Base-by-base conservation (phyloP, 1,140 invertebrate species). In the Riptortus pedestris region DNA sequence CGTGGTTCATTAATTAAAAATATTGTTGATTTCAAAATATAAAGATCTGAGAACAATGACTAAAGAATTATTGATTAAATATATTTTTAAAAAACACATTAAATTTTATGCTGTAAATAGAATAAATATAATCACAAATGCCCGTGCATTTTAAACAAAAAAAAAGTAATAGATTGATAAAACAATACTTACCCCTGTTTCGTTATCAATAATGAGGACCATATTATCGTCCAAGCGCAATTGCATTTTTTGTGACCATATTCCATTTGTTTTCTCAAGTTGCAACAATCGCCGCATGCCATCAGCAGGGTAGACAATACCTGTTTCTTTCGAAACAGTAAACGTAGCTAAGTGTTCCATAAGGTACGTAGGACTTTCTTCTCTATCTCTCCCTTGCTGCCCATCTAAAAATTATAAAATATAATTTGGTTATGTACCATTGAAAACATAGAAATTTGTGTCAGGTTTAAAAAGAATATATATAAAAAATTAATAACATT, bases 161-260 rank as follows among this genome's bases (percentile, higher is more conserved):
- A n/a, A n/a, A n/a, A n/a, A n/a, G n/a, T n/a, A n/a, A n/a, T n/a
- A n/a, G n/a, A n/a, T 38, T 7, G 31, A 38, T 7, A 38, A 7
- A 9, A 47, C 0, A 2, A 66, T 63, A 79, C 83, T 80, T 79
- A 96, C 93, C 75, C 91, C 93, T 66, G 92, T 95, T 78, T 97
- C 93, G 73, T 92, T 93, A 73, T 98, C 95, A 80, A 98, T 90
- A 59, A 97, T 93, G 22, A 96, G 81, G 62, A 97, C 86, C 86
- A 88, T 91, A 69, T 85, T 75, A 69, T 85, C 75, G 70, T 96
- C 93, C 45, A 98, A 76, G 68, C 88, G 85, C 33, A 98, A 78
- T 70, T 93, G 85, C 91, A 98, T 96, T 74, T 96, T 95, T 78
- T 98, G 96, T 33, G 94, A 98, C 95, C 95, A 99, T 74, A 99